phyloP scores from a whole-genome alignment of 2,888 invertebrate species.

The Tenodera sinensis region DNA sequence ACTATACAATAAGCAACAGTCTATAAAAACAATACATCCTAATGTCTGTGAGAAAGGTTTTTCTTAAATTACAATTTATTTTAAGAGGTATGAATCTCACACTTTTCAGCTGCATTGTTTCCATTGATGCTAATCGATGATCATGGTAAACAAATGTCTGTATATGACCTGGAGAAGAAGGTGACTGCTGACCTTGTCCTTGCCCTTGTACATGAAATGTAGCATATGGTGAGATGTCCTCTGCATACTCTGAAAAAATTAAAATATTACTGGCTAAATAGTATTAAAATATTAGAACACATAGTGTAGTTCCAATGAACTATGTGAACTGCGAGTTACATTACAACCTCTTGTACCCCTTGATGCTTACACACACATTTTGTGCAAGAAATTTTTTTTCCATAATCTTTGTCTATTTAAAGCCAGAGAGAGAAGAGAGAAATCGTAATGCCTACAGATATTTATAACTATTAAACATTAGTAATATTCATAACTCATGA shows the following conservation, averaged over 20 bases:
- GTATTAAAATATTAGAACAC: not conserved
- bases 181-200: slow-evolving; percentile 36
- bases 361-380: not conserved
- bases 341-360: not conserved
- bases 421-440: too few species aligned
- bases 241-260: slow-evolving; percentile 38
- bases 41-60: not conserved
- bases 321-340: not conserved
- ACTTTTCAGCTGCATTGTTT: slow-evolving; percentile 40
- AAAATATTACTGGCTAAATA: not conserved
- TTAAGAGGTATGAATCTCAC: slow-evolving; percentile 32
- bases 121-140: slow-evolving; percentile 38
- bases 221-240: slow-evolving; percentile 42
- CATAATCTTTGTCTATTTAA: too few species aligned
- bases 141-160: slow-evolving; percentile 39
- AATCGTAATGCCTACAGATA: too few species aligned
- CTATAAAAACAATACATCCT: not conserved
- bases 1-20: not conserved
- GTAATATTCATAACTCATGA: too few species aligned
- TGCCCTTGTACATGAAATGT: slow-evolving; percentile 40
- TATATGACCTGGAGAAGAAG: slow-evolving; percentile 36
- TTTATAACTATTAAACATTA: too few species aligned
- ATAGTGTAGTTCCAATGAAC: not conserved
- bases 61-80: too few species aligned
- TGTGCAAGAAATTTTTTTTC: too few species aligned